phyloP scores from a whole-genome alignment of 2,888 invertebrate genomes.

The Drosophila seclusa region DNA sequence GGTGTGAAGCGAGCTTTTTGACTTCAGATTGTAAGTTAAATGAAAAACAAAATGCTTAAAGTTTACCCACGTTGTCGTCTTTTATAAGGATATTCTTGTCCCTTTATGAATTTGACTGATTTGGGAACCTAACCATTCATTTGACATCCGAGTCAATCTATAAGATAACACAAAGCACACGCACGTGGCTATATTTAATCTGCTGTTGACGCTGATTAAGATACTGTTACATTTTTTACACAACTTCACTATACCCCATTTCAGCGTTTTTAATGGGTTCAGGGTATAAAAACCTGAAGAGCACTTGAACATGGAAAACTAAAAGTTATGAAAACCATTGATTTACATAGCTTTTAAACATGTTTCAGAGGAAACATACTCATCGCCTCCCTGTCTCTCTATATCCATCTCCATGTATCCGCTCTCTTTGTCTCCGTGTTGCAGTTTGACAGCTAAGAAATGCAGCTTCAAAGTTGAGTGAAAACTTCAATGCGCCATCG shows the following conservation, averaged over 20 bases:
- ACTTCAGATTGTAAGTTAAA: not conserved
- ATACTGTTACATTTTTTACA: not conserved
- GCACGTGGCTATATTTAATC: not conserved
- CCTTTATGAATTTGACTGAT: not conserved
- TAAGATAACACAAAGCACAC: not conserved
- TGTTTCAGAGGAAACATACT: constrained; percentile 13
- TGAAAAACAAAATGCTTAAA: not conserved
- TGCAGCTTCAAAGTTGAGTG: constrained; percentile 63
- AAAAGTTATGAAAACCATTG: constrained; percentile 21
- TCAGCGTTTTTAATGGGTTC: not conserved
- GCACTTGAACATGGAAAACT: not conserved
- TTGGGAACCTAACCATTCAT: not conserved
- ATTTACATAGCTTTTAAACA: constrained; percentile 29
- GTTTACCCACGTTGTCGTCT: not conserved
- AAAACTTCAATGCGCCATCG: constrained; percentile 64
- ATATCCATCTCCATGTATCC: not conserved
- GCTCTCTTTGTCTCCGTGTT: not conserved
- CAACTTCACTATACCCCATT: not conserved
- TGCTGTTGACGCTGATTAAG: not conserved
- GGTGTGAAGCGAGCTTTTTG: not conserved
- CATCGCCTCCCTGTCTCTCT: not conserved
- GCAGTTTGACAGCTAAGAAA: constrained; percentile 15
- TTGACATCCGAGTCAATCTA: not conserved
- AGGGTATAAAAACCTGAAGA: not conserved
- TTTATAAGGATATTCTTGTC: not conserved